Conservation (phyloP, 2,888 invertebrate species). For the Siphlonurus alternatus region DNA sequence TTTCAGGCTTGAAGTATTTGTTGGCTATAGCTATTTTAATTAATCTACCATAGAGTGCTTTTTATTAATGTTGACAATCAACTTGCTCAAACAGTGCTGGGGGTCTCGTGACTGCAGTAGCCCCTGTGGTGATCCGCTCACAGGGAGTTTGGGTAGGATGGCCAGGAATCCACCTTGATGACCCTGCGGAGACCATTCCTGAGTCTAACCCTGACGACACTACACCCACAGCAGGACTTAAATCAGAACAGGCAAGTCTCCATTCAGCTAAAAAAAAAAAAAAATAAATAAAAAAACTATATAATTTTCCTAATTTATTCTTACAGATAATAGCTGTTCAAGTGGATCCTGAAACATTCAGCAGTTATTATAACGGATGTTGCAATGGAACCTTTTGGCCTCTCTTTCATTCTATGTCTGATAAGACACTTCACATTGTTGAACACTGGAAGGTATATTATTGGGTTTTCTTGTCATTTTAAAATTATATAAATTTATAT, state of each 20-base stretch:
- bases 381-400: slow-evolving; percentile 30
- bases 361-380: slow-evolving; percentile 27
- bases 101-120: slow-evolving; percentile 28
- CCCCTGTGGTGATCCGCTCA: slow-evolving; percentile 27
- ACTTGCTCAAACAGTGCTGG: too few species aligned
- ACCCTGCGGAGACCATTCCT: slow-evolving; percentile 22
- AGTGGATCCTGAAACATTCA: slow-evolving; percentile 22
- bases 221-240: slow-evolving; percentile 24
- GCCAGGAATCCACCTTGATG: slow-evolving; percentile 24
- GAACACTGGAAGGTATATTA: slow-evolving; percentile 23
- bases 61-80: too few species aligned
- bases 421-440: slow-evolving; percentile 24
- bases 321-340: slow-evolving; percentile 22
- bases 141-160: slow-evolving; percentile 29
- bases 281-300: background rate
- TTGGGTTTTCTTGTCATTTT: too few species aligned
- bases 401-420: slow-evolving; percentile 28
- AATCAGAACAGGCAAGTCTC: slow-evolving; percentile 22
- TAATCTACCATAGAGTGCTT: too few species aligned
- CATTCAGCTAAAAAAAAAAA: background rate
- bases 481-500: too few species aligned
- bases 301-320: background rate
- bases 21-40: too few species aligned
- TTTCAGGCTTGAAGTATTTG: too few species aligned
- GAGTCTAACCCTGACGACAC: slow-evolving; percentile 24